These are phyloP conservation scores for Hiodon alosoides DNA, from an alignment of 2,113 vertebrate species.

Conservation along the genomic window DNA sequence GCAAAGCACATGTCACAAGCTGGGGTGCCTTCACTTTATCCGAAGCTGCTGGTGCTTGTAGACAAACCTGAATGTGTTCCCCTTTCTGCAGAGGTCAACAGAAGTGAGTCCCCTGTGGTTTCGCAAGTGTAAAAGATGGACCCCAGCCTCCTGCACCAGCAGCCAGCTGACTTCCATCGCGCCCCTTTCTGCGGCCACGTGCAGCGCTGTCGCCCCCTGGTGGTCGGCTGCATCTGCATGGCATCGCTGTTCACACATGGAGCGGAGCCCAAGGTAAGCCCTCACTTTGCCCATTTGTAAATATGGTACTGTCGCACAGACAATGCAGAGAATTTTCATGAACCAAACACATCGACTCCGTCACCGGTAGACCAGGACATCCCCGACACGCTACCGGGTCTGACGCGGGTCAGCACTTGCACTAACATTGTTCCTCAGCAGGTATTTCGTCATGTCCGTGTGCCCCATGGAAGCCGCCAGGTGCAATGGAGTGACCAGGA, in stretches of 20 bases:
- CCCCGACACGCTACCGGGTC: too few relatives aligned
- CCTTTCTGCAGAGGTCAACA: constrained; percentile 62
- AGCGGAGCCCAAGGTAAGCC: not conserved
- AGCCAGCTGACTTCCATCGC: constrained; percentile 65
- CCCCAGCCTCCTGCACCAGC: constrained; percentile 58
- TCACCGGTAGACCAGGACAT: too few relatives aligned
- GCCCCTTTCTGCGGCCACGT: constrained; percentile 65
- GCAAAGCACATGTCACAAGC: not conserved
- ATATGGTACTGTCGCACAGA: too few relatives aligned
- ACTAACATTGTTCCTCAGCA: constrained; percentile 59
- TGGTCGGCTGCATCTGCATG: constrained; percentile 57
- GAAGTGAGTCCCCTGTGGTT: constrained; percentile 59
- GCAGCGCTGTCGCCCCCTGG: constrained; percentile 63
- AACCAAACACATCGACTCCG: too few relatives aligned
- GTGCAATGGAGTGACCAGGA: constrained; percentile 62
- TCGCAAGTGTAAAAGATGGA: constrained; percentile 54
- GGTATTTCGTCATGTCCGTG: constrained; percentile 60
- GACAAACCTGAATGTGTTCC: constrained; percentile 63
- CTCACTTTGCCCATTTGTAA: not conserved
- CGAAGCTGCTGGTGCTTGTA: not conserved
- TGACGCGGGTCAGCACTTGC: not conserved
- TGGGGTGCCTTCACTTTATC: not conserved
- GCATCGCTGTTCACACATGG: constrained; percentile 54
- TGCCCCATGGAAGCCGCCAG: constrained; percentile 66
- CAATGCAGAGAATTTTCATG: too few relatives aligned